Conservation (phyloP, 1,140 invertebrate species). For the Wiebesia pumilae region DNA sequence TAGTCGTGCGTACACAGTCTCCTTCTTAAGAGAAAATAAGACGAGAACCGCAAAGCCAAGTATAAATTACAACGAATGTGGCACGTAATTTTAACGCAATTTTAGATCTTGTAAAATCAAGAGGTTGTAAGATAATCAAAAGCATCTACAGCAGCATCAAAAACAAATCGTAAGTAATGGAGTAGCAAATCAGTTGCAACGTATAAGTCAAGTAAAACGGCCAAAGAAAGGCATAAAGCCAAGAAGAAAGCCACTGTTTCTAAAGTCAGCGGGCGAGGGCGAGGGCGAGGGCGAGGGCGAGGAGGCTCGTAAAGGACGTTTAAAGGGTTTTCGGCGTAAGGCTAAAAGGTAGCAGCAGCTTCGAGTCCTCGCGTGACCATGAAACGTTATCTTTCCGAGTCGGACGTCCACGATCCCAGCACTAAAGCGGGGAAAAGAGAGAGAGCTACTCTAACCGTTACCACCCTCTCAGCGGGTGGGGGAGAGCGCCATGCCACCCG, state of each 20-base stretch:
- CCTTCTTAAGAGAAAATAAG: no score
- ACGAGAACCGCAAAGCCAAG: no score
- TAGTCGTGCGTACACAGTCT: no score
- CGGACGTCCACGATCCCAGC: conserved; percentile 54
- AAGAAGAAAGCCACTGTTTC: not conserved
- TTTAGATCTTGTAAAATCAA: not conserved
- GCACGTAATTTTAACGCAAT: no score
- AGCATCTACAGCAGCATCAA: not conserved
- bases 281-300: not conserved
- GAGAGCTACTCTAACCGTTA: conserved; percentile 58
- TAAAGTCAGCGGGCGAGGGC: not conserved
- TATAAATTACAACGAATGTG: no score
- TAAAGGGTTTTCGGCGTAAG: conserved; percentile 64
- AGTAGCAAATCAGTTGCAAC: conserved; percentile 18
- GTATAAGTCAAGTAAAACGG: conserved; percentile 11
- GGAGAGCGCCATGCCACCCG: conserved; percentile 36
- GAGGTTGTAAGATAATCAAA: not conserved
- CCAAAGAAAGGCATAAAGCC: conserved; percentile 11
- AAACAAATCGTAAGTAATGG: conserved; percentile 5
- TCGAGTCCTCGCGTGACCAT: conserved; percentile 46
- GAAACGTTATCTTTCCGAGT: conserved; percentile 53
- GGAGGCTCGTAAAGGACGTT: conserved; percentile 47
- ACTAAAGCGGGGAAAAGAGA: conserved; percentile 58
- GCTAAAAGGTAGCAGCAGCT: conserved; percentile 63
- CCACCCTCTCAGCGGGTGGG: not conserved